These are phyloP conservation scores for Drosophila peninsularis DNA, from an alignment of 2,888 invertebrate genomes.

Conservation along the genomic window DNA sequence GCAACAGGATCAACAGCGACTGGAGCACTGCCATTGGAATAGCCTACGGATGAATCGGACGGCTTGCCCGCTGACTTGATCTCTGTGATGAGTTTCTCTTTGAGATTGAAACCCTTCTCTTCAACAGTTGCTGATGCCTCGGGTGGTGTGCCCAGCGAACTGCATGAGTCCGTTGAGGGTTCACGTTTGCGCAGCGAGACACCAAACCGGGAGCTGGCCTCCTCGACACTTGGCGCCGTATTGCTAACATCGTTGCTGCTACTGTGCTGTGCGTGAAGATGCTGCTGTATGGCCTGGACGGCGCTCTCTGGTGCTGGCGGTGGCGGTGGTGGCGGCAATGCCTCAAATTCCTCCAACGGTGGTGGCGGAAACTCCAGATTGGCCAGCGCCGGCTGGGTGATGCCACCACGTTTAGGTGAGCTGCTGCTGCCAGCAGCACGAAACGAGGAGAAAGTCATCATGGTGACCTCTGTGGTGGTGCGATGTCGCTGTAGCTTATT, in stretches of 20 bases:
- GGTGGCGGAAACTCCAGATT: conserved; percentile 96
- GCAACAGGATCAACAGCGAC: conserved; percentile 89
- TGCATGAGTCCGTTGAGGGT: conserved; percentile 87
- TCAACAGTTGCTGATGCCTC: conserved; percentile 62
- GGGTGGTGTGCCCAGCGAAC: conserved; percentile 86
- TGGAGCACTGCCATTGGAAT: conserved; percentile 86
- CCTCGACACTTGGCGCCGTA: conserved; percentile 89
- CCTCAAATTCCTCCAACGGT: conserved; percentile 88
- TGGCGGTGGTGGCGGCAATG: conserved; percentile 74
- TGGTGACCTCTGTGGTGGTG: conserved; percentile 85
- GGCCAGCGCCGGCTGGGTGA: conserved; percentile 89
- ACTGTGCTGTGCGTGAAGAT: conserved; percentile 72
- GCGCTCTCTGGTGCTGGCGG: conserved; percentile 73
- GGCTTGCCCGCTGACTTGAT: conserved; percentile 88
- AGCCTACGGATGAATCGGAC: conserved; percentile 85
- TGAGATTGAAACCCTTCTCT: conserved; percentile 85
- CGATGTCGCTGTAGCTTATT: conserved; percentile 86
- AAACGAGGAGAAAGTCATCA: conserved; percentile 85
- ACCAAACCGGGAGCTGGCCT: conserved; percentile 89
- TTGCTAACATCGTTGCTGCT: conserved; percentile 86
- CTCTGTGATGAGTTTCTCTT: conserved; percentile 93
- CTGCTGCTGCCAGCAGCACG: conserved; percentile 88
- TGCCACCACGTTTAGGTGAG: conserved; percentile 87
- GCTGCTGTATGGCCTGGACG: conserved; percentile 65
- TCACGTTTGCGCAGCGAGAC: conserved; percentile 89